These are phyloP conservation scores for Falco peregrinus DNA, from an alignment of 2,797 vertebrate species.

Conservation along the genomic window DNA sequence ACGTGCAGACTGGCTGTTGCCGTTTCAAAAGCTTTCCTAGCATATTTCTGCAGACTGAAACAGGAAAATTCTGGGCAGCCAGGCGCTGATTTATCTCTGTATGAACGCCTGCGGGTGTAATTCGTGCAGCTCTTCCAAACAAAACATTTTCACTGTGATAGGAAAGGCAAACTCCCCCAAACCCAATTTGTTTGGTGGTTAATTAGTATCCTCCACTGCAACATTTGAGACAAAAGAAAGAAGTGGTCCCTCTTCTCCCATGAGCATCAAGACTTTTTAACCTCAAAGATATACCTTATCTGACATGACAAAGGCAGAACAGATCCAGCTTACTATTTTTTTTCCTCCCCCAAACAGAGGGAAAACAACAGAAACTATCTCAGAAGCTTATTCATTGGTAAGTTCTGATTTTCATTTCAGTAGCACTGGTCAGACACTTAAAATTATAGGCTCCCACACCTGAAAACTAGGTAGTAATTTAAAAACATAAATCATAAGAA, in stretches of 20 bases:
- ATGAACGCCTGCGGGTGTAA: rapidly evolving
- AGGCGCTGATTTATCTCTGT: neutral
- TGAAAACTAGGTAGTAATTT: neutral
- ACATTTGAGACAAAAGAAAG: neutral
- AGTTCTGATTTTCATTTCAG: neutral
- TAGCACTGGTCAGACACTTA: neutral
- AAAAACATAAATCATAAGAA: neutral
- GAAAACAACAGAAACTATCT: neutral
- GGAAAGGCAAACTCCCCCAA: neutral
- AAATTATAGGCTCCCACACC: neutral
- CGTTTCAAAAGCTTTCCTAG: neutral
- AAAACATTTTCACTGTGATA: neutral
- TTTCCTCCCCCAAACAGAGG: neutral
- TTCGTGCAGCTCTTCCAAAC: neutral
- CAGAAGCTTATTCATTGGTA: neutral
- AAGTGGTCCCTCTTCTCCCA: neutral
- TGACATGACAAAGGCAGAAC: neutral
- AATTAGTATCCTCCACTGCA: neutral
- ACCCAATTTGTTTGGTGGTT: neutral
- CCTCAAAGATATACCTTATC: neutral
- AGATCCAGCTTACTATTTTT: neutral
- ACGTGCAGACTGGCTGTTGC: neutral
- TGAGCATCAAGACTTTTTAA: neutral
- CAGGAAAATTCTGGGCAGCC: neutral
- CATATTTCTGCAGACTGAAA: neutral